Base-by-base conservation (phyloP, 2,113 vertebrate genomes). In the Cairina moschata region DNA sequence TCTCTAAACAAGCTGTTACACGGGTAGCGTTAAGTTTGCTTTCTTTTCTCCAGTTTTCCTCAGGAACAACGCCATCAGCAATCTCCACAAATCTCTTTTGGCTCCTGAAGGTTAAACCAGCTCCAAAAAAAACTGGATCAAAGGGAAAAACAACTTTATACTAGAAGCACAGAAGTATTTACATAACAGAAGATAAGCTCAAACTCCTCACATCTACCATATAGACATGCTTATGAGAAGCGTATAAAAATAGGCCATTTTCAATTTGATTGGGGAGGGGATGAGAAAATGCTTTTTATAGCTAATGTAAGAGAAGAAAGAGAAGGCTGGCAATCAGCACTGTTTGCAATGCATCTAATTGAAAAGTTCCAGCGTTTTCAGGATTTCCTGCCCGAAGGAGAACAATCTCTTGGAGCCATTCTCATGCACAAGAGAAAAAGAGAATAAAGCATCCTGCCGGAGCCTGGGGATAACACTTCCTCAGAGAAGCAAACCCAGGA, bases 151-250 rank as follows among this genome's bases (percentile, higher is more conserved):
- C 58, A 80, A 55, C 62, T 91, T 88, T 58, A n/a, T 76, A 92
- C 69, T 52, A 55, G 60, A 88, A 91, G 75, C 81, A 91, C 52
- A 86, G 36, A 77, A 73, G 32, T 91, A 92, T 96, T 96, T 96
- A 85, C 63, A 85, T 71, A 86, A 79, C 54, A 90, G 44, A 52
- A 81, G 89, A 91, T 80, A 90, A 95, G 72, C 54, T 56, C 31
- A 42, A 94, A 60, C 28, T 86, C 74, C 50, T 80, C 50, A 2
- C 46, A 78, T 44, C 76, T 55, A 42, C 58, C 76, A 9, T 29
- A 32, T 2, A 36, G 88, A 62, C 50, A 66, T 0, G 4, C 94
- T 90, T 67, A 69, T 80, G 69, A 74, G 71, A 69, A 82, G 32
- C 4, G 0, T 9, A n/a, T 36, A 25, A 74, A 88, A 86, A 86